Evolutionary conservation across 2,113 vertebrate species (phyloP).

Genomic region (human): GRCh38 chr9:98012001-98012500

Average conservation of each 20-base stretch:
- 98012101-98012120: not conserved
- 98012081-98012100: not conserved
- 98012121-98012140: conserved; percentile 31
- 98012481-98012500: not conserved
- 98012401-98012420: conserved; percentile 72
- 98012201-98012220: conserved; percentile 4
- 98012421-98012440: conserved; percentile 90
- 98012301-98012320: not conserved
- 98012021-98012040: not conserved
- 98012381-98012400: not conserved
- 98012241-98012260: not conserved
- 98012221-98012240: not conserved
- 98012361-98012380: not conserved
- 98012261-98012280: not conserved
- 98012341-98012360: not conserved
- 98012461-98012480: conserved; percentile 88
- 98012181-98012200: not conserved
- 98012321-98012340: not conserved
- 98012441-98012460: conserved; percentile 90
- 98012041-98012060: not conserved
- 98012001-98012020: not conserved
- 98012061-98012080: not conserved
- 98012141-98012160: not conserved
- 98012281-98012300: not conserved
- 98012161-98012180: not conserved